Conservation (phyloP, 2,888 invertebrate genomes). For the Leucophenga montana region DNA sequence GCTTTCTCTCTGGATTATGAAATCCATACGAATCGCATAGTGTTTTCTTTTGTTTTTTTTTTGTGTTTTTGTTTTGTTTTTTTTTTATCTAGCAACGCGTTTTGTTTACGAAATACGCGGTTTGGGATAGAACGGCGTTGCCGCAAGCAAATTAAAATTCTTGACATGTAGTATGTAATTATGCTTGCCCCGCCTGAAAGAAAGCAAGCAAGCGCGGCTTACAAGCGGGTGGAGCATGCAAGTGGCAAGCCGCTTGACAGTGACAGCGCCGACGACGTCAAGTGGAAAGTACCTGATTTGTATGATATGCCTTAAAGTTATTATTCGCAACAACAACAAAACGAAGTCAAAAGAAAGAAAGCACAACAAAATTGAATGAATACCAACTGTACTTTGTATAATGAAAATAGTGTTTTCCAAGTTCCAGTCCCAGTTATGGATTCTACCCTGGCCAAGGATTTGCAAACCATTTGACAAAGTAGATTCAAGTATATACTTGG, state of each 20-base stretch:
- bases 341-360: too few species aligned
- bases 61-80: not conserved
- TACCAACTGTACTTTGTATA: too few species aligned
- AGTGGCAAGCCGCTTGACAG: not conserved
- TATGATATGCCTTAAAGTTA: conserved; percentile 6
- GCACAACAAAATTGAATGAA: too few species aligned
- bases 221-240: not conserved
- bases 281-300: not conserved
- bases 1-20: conserved; percentile 2
- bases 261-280: not conserved
- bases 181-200: not conserved
- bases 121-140: not conserved
- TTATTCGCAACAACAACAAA: not conserved
- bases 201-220: not conserved
- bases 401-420: too few species aligned
- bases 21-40: not conserved
- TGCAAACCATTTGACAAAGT: too few species aligned
- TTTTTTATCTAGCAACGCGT: conserved; percentile 49
- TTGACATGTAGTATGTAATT: not conserved
- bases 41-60: conserved; percentile 1
- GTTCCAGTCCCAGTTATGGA: too few species aligned
- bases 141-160: too few species aligned
- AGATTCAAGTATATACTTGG: too few species aligned
- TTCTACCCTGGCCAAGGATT: too few species aligned
- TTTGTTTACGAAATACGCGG: conserved; percentile 63